A percentile compares a stretch with the other conserved stretches of the same genome.
phyloP scores from a whole-genome alignment of 2,888 invertebrate genomes.

The Mimas tiliae region DNA sequence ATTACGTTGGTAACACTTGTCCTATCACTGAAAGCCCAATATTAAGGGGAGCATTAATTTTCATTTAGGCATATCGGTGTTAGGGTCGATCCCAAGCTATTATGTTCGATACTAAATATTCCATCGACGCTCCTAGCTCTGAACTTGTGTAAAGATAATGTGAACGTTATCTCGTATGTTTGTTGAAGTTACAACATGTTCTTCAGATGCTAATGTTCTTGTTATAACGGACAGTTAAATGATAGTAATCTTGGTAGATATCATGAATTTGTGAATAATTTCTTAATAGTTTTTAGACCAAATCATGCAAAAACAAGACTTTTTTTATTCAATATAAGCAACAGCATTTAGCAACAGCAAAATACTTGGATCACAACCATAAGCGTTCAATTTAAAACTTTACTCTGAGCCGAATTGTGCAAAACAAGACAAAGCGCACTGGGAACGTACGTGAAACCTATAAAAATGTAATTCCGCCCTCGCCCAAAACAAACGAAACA shows the following conservation, averaged over 20 bases:
- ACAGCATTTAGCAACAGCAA: not conserved
- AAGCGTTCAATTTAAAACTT: conserved; percentile 9
- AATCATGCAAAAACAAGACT: too few relatives aligned
- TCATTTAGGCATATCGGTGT: conserved; percentile 46
- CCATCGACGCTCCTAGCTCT: conserved; percentile 26
- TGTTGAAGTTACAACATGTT: not conserved
- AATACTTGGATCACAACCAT: not conserved
- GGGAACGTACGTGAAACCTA: not conserved
- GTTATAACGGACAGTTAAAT: too few relatives aligned
- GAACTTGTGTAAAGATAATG: conserved; percentile 6
- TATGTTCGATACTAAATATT: conserved; percentile 43
- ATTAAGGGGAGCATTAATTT: conserved; percentile 51
- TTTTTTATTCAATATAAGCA: not conserved
- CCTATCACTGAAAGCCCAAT: conserved; percentile 33
- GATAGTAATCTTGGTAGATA: too few relatives aligned
- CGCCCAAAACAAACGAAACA: not conserved
- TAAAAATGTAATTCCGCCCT: not conserved
- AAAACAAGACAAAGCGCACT: not conserved
- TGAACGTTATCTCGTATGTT: conserved; percentile 2
- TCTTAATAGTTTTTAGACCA: too few relatives aligned
- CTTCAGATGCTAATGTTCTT: not conserved
- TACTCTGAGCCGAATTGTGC: not conserved
- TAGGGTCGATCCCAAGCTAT: conserved; percentile 37
- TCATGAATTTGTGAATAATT: too few relatives aligned
- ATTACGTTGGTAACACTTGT: conserved; percentile 29